phyloP scores from a whole-genome alignment of 2,888 invertebrate species.

The Andrena hattorfiana region DNA sequence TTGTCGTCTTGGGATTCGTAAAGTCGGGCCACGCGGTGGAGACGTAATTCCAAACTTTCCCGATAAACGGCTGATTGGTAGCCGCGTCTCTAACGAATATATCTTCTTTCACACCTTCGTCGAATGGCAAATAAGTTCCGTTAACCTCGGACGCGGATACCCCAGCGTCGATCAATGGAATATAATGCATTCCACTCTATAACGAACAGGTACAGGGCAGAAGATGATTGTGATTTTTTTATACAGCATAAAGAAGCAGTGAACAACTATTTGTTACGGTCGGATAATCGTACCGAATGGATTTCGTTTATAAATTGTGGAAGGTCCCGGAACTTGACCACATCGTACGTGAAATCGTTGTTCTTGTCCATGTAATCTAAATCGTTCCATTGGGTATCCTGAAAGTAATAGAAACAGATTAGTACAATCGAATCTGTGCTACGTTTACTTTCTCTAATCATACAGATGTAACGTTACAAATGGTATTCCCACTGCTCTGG shows the following conservation, averaged over 20 bases:
- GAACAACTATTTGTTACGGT: too few species aligned
- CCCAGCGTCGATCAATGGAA: conserved; percentile 92
- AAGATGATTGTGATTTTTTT: not conserved
- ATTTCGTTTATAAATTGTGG: conserved; percentile 90
- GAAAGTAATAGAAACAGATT: conserved; percentile 62
- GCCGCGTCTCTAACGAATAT: conserved; percentile 90
- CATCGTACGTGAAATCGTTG: conserved; percentile 92
- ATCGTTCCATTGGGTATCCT: conserved; percentile 95
- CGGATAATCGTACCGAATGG: conserved; percentile 85
- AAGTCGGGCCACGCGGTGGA: conserved; percentile 94
- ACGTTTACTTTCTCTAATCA: not conserved
- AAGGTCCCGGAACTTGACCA: conserved; percentile 87
- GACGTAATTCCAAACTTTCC: conserved; percentile 91
- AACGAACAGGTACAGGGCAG: conserved; percentile 7
- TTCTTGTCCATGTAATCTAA: conserved; percentile 93
- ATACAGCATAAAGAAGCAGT: too few species aligned
- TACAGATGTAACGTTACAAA: conserved; percentile 86
- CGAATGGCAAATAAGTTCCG: conserved; percentile 91
- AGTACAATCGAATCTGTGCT: conserved; percentile 22
- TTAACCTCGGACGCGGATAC: conserved; percentile 89
- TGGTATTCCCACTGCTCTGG: conserved; percentile 91
- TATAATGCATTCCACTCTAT: conserved; percentile 90
- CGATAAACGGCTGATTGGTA: conserved; percentile 88
- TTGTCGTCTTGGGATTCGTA: conserved; percentile 89
- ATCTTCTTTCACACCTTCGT: conserved; percentile 90